A percentile compares a stretch with the other conserved stretches of the same genome.
Evolutionary conservation across 2,113 vertebrate species (phyloP).

Genomic region (Pygathrix nemaeus): DNA sequence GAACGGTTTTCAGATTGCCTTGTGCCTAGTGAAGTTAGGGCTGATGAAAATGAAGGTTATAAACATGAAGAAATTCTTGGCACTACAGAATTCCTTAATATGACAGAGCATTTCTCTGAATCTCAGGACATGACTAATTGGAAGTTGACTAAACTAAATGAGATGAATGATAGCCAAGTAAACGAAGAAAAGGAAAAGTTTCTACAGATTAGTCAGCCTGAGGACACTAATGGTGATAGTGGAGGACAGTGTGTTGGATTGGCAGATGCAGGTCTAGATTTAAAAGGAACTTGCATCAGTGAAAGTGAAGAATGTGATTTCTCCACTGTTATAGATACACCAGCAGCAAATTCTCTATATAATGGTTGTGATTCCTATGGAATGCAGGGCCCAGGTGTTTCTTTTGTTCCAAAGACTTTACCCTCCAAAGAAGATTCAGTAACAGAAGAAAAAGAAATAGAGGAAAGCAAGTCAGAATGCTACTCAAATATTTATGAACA

Average conservation of each 20-base stretch:
- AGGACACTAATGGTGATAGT: constrained; percentile 70
- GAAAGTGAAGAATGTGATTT: constrained; percentile 79
- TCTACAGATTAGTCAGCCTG: constrained; percentile 72
- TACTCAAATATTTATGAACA: constrained; percentile 87
- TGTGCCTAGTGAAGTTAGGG: constrained; percentile 69
- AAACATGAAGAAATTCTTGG: constrained; percentile 76
- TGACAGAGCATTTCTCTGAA: constrained; percentile 81
- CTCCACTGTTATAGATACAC: constrained; percentile 78
- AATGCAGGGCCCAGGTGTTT: constrained; percentile 86
- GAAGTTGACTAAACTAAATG: constrained; percentile 82
- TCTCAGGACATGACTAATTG: constrained; percentile 82
- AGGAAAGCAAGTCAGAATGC: constrained; percentile 97
- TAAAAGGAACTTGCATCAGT: constrained; percentile 72
- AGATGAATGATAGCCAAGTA: constrained; percentile 79
- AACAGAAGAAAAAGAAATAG: constrained; percentile 98
- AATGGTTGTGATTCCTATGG: constrained; percentile 90
- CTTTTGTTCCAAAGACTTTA: constrained; percentile 88
- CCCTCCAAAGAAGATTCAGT: constrained; percentile 98
- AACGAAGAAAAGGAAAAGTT: constrained; percentile 81
- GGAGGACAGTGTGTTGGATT: constrained; percentile 68
- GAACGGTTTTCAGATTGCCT: constrained; percentile 77
- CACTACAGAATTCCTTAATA: constrained; percentile 64
- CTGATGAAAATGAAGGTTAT: constrained; percentile 67
- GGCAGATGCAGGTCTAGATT: constrained; percentile 73
- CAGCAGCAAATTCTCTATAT: constrained; percentile 82